Evolutionary conservation across 2,888 invertebrate genomes (phyloP), one percentile per base, ranked within the genome.

Genomic region (Aricia artaxerxes): DNA sequence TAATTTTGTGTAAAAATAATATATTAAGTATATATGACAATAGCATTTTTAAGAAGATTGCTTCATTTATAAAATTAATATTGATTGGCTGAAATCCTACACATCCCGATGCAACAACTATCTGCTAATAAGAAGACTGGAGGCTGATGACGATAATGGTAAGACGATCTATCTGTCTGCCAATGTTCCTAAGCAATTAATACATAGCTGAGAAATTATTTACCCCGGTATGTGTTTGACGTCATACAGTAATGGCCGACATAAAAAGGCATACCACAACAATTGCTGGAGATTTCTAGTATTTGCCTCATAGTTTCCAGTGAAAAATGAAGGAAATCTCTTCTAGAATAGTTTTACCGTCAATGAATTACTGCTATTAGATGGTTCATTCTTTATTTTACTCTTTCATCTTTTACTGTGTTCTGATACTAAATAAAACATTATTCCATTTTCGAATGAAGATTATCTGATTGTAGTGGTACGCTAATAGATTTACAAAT

Each of bases 131-230:
- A 49, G 49, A 61, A 24, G 24, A n/a, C n/a, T 61, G 4, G 24
- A 24, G 4, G n/a, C 61, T 61, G 64, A 64, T 64, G 61, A 64
- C 31, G 60, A 61, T 9, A 31, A 24, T 31, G 69, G 69, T 69
- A 69, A 69, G 64, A 61, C 7, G 61, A 31, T 11, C 11, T 64
- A 24, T 11, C 64, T 11, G 9, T 64, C 64, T 64, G 31, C 38
- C 69, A 69, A 69, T 69, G 69, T 69, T 69, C 13, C 69, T 69
- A 69, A 16, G 69, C 69, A 69, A 69, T 69, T 69, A 69, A 69
- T 69, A 69, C 69, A 69, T 69, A 35, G 69, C 69, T 69, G 13
- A 16, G 69, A 69, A 69, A 69, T 38, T 35, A 69, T 38, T 69
- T 69, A 35, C 6, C 69, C 69, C 5, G 69, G 35, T 69, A 69